Percentiles rank a stretch among this genome's conserved stretches.
Conservation (phyloP, 1,140 invertebrate genomes). For the Coenobita brevimanus region DNA sequence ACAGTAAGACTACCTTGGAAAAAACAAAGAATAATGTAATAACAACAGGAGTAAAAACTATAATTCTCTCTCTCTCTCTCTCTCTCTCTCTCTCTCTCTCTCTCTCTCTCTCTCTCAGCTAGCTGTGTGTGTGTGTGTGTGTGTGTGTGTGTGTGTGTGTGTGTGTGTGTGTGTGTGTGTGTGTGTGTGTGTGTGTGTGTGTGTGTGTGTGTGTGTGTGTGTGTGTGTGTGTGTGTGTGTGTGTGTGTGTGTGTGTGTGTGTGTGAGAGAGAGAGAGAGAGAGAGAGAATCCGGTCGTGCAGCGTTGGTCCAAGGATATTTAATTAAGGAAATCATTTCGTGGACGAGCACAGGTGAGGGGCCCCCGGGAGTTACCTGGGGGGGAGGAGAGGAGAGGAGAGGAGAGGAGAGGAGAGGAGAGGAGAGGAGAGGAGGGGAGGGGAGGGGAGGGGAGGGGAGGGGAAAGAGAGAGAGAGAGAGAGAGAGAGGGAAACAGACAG, state of each 20-base stretch:
- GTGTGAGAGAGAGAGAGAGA: neutral
- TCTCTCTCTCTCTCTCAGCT: too few species aligned
- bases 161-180: neutral
- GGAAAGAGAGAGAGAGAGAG: neutral
- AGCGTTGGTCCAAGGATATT: too few species aligned
- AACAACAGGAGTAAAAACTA: too few species aligned
- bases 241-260: neutral
- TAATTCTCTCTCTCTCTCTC: too few species aligned
- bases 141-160: neutral
- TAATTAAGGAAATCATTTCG: too few species aligned
- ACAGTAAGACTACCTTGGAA: too few species aligned
- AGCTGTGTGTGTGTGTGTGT: neutral
- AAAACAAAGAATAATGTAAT: too few species aligned
- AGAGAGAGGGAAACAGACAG: too few species aligned
- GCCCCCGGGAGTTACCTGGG: neutral
- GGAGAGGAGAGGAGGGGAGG: neutral
- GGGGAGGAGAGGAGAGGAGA: too few species aligned
- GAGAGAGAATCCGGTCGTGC: neutral
- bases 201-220: constrained; percentile 11
- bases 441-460: neutral
- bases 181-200: constrained; percentile 11
- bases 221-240: constrained; percentile 11
- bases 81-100: too few species aligned
- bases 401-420: neutral
- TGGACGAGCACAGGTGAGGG: too few species aligned